Conservation (phyloP, 1,140 invertebrate species). For the Trichoplusia ni region DNA sequence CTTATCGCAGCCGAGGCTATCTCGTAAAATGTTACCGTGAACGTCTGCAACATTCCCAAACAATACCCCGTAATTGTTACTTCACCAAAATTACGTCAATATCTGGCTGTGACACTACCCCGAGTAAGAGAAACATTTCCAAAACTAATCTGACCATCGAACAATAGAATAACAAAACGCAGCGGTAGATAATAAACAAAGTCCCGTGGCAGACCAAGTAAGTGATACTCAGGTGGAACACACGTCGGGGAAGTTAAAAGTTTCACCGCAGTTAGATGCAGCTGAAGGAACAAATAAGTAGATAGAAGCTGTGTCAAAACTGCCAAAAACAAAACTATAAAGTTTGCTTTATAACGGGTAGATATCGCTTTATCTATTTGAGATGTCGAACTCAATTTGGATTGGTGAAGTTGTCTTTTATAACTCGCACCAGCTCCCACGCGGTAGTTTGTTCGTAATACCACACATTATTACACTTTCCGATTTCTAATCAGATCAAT, state of each 20-base stretch:
- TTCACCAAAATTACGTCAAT: constrained; percentile 22
- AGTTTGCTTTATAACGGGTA: constrained; percentile 76
- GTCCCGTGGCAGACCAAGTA: constrained; percentile 50
- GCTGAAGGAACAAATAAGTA: constrained; percentile 77
- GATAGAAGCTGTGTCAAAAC: constrained; percentile 78
- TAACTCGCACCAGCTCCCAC: constrained; percentile 38
- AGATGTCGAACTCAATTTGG: constrained; percentile 75
- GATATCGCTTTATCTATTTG: constrained; percentile 78
- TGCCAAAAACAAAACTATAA: constrained; percentile 83
- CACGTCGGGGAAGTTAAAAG: constrained; percentile 72
- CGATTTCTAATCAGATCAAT: constrained; percentile 35
- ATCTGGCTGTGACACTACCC: constrained; percentile 1
- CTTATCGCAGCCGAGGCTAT: constrained; percentile 51
- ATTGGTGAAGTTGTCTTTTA: constrained; percentile 55
- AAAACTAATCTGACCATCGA: constrained; percentile 24
- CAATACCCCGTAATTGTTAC: constrained; percentile 24
- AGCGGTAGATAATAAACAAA: constrained; percentile 55
- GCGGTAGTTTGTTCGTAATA: constrained; percentile 26
- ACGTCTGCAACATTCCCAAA: constrained; percentile 30
- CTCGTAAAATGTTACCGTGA: constrained; percentile 53
- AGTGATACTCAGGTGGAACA: constrained; percentile 67
- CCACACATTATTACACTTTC: constrained; percentile 30
- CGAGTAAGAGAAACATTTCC: background rate
- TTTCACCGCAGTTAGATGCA: constrained; percentile 72
- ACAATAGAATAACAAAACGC: constrained; percentile 44